Evolutionary conservation across 2,888 invertebrate species (phyloP).

Genomic region (Drosophila pseudotalamancana): DNA sequence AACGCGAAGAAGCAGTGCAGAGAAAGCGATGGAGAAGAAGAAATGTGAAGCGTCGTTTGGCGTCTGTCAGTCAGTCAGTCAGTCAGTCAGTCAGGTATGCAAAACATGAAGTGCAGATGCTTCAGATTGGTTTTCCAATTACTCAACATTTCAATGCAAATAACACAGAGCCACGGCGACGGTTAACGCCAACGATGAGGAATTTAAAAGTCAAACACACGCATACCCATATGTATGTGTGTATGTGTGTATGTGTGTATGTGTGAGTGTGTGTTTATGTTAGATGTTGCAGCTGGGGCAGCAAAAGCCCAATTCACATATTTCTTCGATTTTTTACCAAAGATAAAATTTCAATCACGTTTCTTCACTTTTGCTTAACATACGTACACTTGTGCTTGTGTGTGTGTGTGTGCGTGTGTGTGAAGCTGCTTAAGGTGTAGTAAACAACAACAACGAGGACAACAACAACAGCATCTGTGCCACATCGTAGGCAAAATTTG

Average conservation of each 20-base stretch:
- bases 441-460: slow-evolving; percentile 2
- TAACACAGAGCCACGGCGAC: slow-evolving; percentile 60
- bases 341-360: slow-evolving; percentile 80
- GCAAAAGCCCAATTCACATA: slow-evolving; percentile 47
- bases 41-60: slow-evolving; percentile 21
- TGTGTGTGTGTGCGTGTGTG: slow-evolving; percentile 8
- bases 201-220: slow-evolving; percentile 57
- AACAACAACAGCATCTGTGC: slow-evolving; percentile 4
- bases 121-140: slow-evolving; percentile 79
- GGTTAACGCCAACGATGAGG: slow-evolving; percentile 70
- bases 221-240: slow-evolving; percentile 9
- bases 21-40: not conserved
- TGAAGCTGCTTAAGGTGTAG: slow-evolving; percentile 8
- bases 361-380: slow-evolving; percentile 60
- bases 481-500: slow-evolving; percentile 18
- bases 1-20: not conserved
- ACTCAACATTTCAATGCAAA: slow-evolving; percentile 80
- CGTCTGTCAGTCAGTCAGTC: slow-evolving; percentile 47
- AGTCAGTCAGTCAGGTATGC: slow-evolving; percentile 68
- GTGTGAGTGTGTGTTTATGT: slow-evolving; percentile 8
- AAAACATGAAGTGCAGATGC: slow-evolving; percentile 78
- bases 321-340: slow-evolving; percentile 63
- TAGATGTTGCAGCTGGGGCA: slow-evolving; percentile 35
- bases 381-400: slow-evolving; percentile 12
- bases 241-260: not conserved